These are phyloP conservation scores for Allobates femoralis DNA, from an alignment of 2,797 vertebrate species.

Conservation along the genomic window DNA sequence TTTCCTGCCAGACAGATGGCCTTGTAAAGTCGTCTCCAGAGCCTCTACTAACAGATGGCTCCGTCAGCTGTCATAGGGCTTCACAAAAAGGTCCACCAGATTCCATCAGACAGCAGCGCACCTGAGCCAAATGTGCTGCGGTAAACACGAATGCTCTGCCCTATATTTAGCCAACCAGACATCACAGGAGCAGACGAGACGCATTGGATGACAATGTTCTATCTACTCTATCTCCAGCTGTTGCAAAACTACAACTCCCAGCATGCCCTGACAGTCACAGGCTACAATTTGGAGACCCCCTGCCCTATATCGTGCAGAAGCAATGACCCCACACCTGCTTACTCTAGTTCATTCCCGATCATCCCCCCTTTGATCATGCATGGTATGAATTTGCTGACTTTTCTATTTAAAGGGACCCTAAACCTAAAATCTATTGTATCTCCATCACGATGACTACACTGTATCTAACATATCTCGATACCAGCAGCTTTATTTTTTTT, in stretches of 20 bases:
- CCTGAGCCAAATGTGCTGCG: constrained; percentile 18
- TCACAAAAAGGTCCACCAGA: not conserved
- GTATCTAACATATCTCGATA: not conserved
- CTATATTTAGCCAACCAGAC: not conserved
- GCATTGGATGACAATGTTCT: not conserved
- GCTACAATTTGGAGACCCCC: not conserved
- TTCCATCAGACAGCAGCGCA: constrained; percentile 8
- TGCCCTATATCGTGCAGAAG: not conserved
- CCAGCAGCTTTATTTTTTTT: not conserved
- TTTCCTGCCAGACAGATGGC: constrained; percentile 19
- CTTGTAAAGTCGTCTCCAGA: not conserved
- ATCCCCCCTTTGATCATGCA: not conserved
- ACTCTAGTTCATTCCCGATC: not conserved
- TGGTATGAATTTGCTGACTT: not conserved
- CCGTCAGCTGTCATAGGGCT: constrained; percentile 16
- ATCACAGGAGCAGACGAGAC: not conserved
- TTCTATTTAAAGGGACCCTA: constrained; percentile 10
- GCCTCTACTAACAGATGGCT: constrained; percentile 10
- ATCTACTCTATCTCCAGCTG: not conserved
- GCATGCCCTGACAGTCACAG: not conserved
- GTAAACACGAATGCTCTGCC: not conserved
- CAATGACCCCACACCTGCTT: not conserved
- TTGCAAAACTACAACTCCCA: constrained; percentile 1
- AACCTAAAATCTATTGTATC: constrained; percentile 13
- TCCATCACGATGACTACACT: not conserved